These are phyloP conservation scores for Reticulitermes speratus DNA, from an alignment of 1,140 invertebrate genomes.

Conservation along the genomic window DNA sequence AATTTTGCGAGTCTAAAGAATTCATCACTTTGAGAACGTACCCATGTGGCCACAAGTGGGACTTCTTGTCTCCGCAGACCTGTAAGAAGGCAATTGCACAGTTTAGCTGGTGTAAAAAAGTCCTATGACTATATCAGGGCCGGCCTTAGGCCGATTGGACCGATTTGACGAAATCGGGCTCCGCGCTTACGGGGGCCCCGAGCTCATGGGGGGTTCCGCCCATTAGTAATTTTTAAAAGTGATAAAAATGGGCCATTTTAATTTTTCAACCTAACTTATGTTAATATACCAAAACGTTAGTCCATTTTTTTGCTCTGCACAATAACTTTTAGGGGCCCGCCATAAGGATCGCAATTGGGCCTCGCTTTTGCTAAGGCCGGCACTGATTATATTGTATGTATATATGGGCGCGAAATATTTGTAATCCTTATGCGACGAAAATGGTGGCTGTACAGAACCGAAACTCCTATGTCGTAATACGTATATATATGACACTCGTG, in stretches of 20 bases:
- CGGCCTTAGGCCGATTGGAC: neutral
- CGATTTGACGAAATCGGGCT: neutral
- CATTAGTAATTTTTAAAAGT: neutral
- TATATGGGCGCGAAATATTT: too few relatives aligned
- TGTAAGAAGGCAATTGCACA: neutral
- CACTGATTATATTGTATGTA: too few relatives aligned
- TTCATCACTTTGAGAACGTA: slow-evolving; percentile 84
- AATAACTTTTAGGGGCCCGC: too few relatives aligned
- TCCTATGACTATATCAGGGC: neutral
- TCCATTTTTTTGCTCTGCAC: too few relatives aligned
- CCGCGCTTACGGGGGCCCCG: neutral
- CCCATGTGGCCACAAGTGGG: slow-evolving; percentile 47
- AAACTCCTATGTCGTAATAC: too few relatives aligned
- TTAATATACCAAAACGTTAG: too few relatives aligned
- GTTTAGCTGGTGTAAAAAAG: neutral
- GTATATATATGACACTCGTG: too few relatives aligned
- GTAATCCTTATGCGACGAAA: too few relatives aligned
- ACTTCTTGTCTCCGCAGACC: neutral
- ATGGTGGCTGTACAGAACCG: too few relatives aligned
- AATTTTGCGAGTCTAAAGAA: slow-evolving; percentile 70
- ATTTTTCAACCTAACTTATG: neutral
- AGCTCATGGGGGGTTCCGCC: neutral
- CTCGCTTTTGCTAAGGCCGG: too few relatives aligned
- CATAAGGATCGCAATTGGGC: too few relatives aligned
- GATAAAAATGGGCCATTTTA: neutral